Evolutionary conservation across 2,888 invertebrate genomes (phyloP).

Genomic region (Sminthurides aquaticus): DNA sequence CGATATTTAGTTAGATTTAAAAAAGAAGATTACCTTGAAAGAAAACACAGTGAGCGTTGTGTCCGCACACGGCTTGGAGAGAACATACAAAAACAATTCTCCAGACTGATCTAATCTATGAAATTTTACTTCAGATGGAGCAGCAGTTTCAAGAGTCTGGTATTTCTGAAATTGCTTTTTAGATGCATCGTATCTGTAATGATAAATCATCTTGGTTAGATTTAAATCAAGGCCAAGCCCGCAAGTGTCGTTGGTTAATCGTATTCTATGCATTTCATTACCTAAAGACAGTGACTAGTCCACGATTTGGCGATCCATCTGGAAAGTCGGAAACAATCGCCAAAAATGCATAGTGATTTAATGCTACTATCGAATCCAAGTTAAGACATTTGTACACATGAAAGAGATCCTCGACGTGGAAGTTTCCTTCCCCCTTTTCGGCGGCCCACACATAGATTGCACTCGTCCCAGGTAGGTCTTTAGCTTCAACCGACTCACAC

Average conservation of each 20-base stretch:
- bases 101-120: not conserved
- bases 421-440: not conserved
- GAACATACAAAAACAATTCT: not conserved
- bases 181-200: not conserved
- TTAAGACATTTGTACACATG: not conserved
- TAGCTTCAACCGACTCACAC: not conserved
- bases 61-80: not conserved
- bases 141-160: not conserved
- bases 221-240: too few relatives aligned
- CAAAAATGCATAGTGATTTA: not conserved
- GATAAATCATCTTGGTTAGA: too few relatives aligned
- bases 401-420: not conserved
- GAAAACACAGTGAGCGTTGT: not conserved
- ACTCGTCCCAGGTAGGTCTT: not conserved
- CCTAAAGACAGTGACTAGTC: not conserved
- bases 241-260: too few relatives aligned
- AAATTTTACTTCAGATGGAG: not conserved
- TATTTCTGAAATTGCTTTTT: not conserved
- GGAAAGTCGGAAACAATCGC: not conserved
- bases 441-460: not conserved
- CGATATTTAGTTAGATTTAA: not conserved
- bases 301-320: not conserved
- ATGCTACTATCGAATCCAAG: not conserved
- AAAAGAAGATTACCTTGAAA: not conserved
- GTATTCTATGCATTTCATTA: too few relatives aligned